Conservation (phyloP, 1,140 invertebrate species). For the Glossosoma conforme region DNA sequence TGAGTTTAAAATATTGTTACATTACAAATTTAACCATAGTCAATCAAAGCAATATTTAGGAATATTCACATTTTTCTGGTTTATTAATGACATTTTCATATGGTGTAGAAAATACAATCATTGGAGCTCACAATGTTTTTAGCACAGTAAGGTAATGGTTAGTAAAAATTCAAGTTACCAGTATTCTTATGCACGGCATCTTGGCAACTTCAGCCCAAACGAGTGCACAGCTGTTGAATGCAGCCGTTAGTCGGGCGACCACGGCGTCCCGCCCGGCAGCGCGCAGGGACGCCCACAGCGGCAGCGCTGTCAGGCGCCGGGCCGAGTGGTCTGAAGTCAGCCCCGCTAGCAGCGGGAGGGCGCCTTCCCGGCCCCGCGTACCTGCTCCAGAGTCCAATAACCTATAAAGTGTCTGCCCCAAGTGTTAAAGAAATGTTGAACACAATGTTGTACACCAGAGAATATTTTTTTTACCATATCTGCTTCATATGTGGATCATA, state of each 20-base stretch:
- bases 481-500: too few relatives aligned
- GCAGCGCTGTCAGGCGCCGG: constrained; percentile 67
- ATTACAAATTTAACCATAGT: too few relatives aligned
- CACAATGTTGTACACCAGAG: too few relatives aligned
- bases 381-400: constrained; percentile 38
- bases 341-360: constrained; percentile 67
- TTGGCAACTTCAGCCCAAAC: constrained; percentile 67
- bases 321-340: constrained; percentile 53
- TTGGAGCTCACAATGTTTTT: too few relatives aligned
- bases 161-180: too few relatives aligned
- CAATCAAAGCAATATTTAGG: too few relatives aligned
- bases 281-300: constrained; percentile 78
- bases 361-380: constrained; percentile 56
- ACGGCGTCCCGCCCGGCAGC: constrained; percentile 72
- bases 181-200: constrained; percentile 64
- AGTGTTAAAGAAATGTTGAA: constrained; percentile 39
- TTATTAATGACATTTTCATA: too few relatives aligned
- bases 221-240: constrained; percentile 71
- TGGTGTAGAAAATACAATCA: too few relatives aligned
- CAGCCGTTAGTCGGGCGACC: constrained; percentile 63
- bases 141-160: too few relatives aligned
- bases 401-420: constrained; percentile 52
- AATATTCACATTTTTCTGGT: too few relatives aligned
- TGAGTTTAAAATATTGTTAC: too few relatives aligned
- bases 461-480: too few relatives aligned